Evolutionary conservation across 2,113 vertebrate genomes (phyloP).

Genomic region (Ptyas mucosa): DNA sequence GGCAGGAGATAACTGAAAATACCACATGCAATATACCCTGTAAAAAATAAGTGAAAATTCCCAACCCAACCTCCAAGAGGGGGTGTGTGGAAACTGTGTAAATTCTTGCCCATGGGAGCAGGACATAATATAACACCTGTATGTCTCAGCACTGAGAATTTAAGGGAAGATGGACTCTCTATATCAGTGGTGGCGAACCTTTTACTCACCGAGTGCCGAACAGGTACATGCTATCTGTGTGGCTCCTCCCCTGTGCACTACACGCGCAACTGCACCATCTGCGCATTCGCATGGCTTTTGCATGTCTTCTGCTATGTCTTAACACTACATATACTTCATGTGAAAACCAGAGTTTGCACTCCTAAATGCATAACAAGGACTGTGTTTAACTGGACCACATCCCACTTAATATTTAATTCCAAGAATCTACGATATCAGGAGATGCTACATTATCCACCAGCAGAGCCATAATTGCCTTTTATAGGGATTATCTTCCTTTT

Average conservation of each 20-base stretch:
- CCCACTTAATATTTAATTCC: not conserved
- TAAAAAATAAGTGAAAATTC: not conserved
- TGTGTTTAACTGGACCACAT: not conserved
- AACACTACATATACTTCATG: not conserved
- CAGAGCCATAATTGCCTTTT: not conserved
- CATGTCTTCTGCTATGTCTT: no score
- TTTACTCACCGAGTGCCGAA: no score
- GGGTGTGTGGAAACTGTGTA: not conserved
- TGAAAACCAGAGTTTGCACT: not conserved
- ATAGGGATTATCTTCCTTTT: not conserved
- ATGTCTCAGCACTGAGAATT: not conserved
- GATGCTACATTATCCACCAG: not conserved
- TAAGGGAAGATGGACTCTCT: not conserved
- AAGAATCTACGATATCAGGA: not conserved
- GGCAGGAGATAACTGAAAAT: not conserved
- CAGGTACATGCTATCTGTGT: no score
- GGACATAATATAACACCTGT: not conserved
- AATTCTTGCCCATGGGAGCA: not conserved
- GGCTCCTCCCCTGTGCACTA: no score
- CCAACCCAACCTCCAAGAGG: not conserved
- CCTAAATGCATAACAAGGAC: not conserved
- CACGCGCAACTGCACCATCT: no score
- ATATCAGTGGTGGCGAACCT: no score
- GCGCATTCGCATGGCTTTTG: no score
- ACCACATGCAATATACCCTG: not conserved